Evolutionary conservation across 2,797 vertebrate genomes (phyloP), one percentile per base, ranked within the genome.

Genomic region (Sternarchorhynchus goeldii): DNA sequence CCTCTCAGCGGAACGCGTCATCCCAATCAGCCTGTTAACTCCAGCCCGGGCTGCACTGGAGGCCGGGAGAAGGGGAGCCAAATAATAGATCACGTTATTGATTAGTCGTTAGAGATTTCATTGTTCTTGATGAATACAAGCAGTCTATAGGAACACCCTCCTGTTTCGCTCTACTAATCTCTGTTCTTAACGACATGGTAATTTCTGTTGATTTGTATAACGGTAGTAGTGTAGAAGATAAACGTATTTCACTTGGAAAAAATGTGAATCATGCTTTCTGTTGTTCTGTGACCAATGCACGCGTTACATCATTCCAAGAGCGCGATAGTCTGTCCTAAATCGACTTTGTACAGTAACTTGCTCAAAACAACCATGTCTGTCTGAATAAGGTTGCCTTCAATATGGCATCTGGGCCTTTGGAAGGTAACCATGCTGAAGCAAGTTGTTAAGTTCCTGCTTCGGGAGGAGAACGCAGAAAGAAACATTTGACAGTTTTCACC

Each of bases 1-100:
- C 87, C 91, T 84, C 67, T 82, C 57, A 83, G 86, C 88, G 86
- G 85, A 92, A 86, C 87, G 84, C 86, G 86, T 92, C 92, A 82
- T 90, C 88, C 86, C 90, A 91, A 85, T 91, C 88, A 91, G 93
- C 89, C 92, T 87, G 90, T 93, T 94, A 93, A 91, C 91, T 92
- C 87, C 87, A 87, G 88, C 91, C 90, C 55, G 67, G 60, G 83
- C 83, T 84, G 88, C 85, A 89, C 90, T 91, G 90, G 88, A 86
- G 89, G 86, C 88, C 85, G 60, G 80, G 80, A 86, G 75, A 39
- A 85, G 45, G 78, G 90, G 89, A 89, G 83, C 84, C 76, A 90
- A 92, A 93, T 92, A 93, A 93, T 93, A 87, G 91, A 94, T 86
- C 84, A 87, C 90, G 90, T 91, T 81, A 94, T 94, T 92, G 92